A percentile compares a stretch with the other conserved stretches of the same genome.
phyloP scores from a whole-genome alignment of 2,797 vertebrate genomes.

The Sternarchorhynchus goeldii region DNA sequence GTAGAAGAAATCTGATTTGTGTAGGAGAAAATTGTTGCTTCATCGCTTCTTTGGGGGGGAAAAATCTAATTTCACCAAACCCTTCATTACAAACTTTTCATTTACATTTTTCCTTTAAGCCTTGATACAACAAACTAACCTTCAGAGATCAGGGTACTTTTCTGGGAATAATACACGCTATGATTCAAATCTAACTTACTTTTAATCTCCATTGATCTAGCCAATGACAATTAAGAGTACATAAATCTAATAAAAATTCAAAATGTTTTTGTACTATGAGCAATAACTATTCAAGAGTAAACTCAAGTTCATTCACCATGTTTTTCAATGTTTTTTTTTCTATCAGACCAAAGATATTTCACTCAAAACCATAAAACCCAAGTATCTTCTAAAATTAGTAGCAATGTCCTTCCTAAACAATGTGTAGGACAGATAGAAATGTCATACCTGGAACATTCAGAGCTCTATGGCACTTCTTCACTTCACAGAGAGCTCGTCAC shows the following conservation, averaged over 20 bases:
- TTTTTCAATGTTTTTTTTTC: neutral
- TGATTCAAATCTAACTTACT: slow-evolving; percentile 27
- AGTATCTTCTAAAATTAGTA: neutral
- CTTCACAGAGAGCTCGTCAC: neutral
- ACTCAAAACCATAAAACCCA: neutral
- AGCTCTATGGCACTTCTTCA: slow-evolving; percentile 5
- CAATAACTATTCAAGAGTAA: neutral
- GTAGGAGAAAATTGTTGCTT: no score
- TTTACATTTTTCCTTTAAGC: neutral
- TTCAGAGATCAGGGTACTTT: slow-evolving; percentile 39
- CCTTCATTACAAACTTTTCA: no score
- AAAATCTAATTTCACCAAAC: no score
- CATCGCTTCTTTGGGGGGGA: no score
- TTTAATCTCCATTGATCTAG: slow-evolving; percentile 16
- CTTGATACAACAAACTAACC: slow-evolving; percentile 23
- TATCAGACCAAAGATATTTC: neutral
- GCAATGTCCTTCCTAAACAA: neutral
- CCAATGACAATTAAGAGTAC: no score
- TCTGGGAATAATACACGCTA: slow-evolving; percentile 8
- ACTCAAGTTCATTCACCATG: neutral
- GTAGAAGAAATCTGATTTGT: no score
- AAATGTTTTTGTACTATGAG: neutral
- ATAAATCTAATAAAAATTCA: neutral
- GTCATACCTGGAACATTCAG: slow-evolving; percentile 19
- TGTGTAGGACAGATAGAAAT: neutral